Conservation (phyloP, 2,113 vertebrate species). For the Thermophis baileyi region DNA sequence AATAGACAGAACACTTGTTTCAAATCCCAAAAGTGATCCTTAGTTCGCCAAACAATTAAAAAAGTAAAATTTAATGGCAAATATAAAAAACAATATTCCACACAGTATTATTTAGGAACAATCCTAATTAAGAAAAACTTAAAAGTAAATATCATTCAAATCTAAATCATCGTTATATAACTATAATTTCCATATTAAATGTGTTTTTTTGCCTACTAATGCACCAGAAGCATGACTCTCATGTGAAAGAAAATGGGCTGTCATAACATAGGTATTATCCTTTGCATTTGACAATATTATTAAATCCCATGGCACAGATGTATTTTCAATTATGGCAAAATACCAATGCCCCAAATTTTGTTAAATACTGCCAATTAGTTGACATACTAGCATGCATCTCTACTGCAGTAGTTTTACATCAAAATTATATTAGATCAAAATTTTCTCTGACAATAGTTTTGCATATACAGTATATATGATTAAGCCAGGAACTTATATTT, state of each 20-base stretch:
- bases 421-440: not conserved
- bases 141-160: not conserved
- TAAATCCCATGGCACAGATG: not conserved
- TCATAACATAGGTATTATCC: not conserved
- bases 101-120: not conserved
- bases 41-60: not conserved
- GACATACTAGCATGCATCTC: not conserved
- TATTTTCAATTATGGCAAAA: not conserved
- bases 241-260: not conserved
- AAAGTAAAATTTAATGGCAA: not conserved
- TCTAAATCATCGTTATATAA: not conserved
- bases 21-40: not conserved
- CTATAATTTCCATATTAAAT: not conserved
- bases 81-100: not conserved
- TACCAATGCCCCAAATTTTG: not conserved
- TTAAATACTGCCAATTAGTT: not conserved
- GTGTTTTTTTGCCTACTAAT: not conserved
- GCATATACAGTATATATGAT: not conserved
- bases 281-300: not conserved
- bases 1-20: not conserved
- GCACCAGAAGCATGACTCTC: not conserved
- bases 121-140: not conserved
- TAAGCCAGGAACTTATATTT: not conserved
- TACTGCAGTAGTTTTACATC: not conserved
- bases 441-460: not conserved